phyloP scores from a whole-genome alignment of 1,140 invertebrate genomes.

The Orius insidiosus region DNA sequence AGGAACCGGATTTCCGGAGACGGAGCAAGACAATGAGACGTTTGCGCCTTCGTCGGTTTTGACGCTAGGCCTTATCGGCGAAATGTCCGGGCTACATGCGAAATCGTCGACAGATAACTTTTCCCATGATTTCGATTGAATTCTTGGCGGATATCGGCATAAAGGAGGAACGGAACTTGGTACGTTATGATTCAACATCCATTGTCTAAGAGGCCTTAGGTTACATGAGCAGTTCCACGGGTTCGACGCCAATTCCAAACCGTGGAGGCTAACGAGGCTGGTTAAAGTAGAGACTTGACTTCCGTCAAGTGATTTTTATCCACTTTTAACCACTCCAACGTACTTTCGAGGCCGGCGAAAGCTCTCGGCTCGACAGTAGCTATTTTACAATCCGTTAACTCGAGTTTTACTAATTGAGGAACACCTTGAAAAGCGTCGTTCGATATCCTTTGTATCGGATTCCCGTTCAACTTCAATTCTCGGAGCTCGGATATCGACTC shows the following conservation, averaged over 20 bases:
- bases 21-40: constrained; percentile 50
- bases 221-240: constrained; percentile 68
- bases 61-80: constrained; percentile 29
- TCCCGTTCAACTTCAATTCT: constrained; percentile 52
- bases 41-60: constrained; percentile 46
- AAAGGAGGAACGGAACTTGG: constrained; percentile 48
- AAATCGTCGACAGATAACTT: constrained; percentile 54
- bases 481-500: constrained; percentile 49
- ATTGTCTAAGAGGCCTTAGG: constrained; percentile 49
- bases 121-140: constrained; percentile 49
- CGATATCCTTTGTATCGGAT: constrained; percentile 46
- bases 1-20: constrained; percentile 49
- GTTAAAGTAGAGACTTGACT: constrained; percentile 44
- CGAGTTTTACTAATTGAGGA: constrained; percentile 49
- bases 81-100: constrained; percentile 16
- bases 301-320: constrained; percentile 52
- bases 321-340: constrained; percentile 54
- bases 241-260: constrained; percentile 53
- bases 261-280: constrained; percentile 47
- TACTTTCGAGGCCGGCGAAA: constrained; percentile 49
- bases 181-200: constrained; percentile 61
- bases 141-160: constrained; percentile 40
- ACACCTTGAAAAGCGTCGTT: constrained; percentile 50
- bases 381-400: constrained; percentile 51
- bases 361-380: constrained; percentile 43